Percentiles rank a stretch among this genome's conserved stretches.
phyloP scores from a whole-genome alignment of 1,140 invertebrate genomes.

The Oppia nitens region DNA sequence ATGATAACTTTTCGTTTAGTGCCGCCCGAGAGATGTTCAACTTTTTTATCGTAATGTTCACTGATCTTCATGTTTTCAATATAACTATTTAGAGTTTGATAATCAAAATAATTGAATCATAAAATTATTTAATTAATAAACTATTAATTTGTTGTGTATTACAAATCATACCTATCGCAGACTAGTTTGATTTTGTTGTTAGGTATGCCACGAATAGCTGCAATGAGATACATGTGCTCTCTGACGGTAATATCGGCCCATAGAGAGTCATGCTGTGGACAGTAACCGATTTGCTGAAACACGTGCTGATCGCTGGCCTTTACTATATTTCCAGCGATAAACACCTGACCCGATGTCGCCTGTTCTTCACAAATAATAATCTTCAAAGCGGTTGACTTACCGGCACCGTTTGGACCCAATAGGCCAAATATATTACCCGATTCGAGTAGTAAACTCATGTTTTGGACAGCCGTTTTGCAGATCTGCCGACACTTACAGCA shows the following conservation, averaged over 20 bases:
- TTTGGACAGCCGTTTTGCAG: constrained; percentile 41
- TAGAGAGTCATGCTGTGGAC: constrained; percentile 66
- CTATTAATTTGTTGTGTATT: too few relatives aligned
- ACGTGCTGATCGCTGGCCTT: constrained; percentile 32
- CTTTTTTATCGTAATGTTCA: constrained; percentile 42
- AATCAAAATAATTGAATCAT: neutral
- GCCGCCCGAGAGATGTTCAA: constrained; percentile 46
- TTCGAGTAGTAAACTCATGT: constrained; percentile 53
- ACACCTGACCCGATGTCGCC: constrained; percentile 48
- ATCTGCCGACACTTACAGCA: constrained; percentile 49
- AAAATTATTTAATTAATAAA: too few relatives aligned
- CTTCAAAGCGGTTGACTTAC: constrained; percentile 71
- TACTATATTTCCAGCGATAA: neutral
- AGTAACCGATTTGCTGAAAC: constrained; percentile 58
- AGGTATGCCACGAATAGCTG: constrained; percentile 42
- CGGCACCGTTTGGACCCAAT: constrained; percentile 64
- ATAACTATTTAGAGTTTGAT: neutral
- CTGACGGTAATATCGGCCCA: constrained; percentile 60
- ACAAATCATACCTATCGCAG: too few relatives aligned
- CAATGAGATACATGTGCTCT: constrained; percentile 15
- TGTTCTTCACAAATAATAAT: constrained; percentile 63
- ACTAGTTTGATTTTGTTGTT: constrained; percentile 31
- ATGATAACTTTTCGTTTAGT: constrained; percentile 35
- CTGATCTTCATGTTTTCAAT: constrained; percentile 33
- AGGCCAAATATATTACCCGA: constrained; percentile 68